phyloP scores from a whole-genome alignment of 2,113 vertebrate genomes.

The Apodemus speciosus region DNA sequence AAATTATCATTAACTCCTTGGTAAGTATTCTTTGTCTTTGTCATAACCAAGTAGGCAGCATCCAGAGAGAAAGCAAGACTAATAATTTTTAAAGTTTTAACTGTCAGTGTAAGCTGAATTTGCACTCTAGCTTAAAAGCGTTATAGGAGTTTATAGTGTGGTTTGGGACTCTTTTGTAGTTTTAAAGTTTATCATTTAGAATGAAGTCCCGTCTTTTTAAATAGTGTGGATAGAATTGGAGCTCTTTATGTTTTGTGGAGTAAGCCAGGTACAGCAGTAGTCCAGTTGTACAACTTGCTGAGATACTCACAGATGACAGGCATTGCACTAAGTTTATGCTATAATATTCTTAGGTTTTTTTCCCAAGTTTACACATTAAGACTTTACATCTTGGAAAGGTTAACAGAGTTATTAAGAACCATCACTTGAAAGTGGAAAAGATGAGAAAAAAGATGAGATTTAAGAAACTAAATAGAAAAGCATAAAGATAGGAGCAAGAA shows the following conservation, averaged over 20 bases:
- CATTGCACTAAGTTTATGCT: background rate
- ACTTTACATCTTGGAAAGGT: background rate
- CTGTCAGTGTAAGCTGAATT: background rate
- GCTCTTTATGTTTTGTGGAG: background rate
- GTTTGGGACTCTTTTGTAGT: constrained; percentile 27
- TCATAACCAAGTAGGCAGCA: background rate
- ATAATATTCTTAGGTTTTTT: background rate
- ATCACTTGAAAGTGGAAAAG: constrained; percentile 27
- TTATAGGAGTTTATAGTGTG: background rate
- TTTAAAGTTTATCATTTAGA: constrained; percentile 4
- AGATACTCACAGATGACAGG: background rate
- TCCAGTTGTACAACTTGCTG: background rate
- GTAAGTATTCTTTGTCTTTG: constrained; percentile 1
- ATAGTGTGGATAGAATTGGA: background rate
- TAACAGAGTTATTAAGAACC: constrained; percentile 1
- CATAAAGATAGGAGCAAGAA: background rate
- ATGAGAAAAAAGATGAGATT: background rate
- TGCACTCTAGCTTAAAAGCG: constrained; percentile 31
- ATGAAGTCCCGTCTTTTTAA: background rate
- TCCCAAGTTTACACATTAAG: background rate
- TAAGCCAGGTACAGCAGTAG: background rate
- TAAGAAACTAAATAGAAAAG: background rate
- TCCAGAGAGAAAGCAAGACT: background rate
- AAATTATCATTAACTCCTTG: background rate
- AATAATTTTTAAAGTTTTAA: background rate